Conservation (phyloP, 2,113 vertebrate species). For the Globicephala melas region DNA sequence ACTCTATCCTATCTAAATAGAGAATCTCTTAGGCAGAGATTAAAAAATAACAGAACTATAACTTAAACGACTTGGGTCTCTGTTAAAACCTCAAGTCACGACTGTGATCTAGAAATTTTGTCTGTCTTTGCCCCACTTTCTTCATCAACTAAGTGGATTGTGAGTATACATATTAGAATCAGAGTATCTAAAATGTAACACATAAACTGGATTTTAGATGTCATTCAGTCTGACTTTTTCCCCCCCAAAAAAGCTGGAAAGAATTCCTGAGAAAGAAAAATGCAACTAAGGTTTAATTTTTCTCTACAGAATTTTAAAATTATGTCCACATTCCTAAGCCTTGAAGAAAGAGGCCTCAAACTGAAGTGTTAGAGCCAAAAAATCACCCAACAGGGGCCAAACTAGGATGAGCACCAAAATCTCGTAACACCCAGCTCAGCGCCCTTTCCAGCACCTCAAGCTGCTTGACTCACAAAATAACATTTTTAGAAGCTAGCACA, state of each 20-base stretch:
- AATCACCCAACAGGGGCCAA: background rate
- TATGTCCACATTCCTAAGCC: background rate
- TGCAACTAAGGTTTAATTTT: background rate
- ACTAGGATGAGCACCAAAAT: background rate
- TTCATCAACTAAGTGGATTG: background rate
- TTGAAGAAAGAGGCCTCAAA: background rate
- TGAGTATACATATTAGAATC: background rate
- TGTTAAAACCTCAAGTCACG: background rate
- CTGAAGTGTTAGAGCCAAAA: background rate
- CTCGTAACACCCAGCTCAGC: background rate
- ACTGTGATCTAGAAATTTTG: background rate
- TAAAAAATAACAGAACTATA: background rate
- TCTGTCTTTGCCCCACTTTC: background rate
- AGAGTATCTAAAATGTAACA: background rate
- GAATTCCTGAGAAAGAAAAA: constrained; percentile 31
- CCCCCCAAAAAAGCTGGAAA: background rate
- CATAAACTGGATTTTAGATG: background rate
- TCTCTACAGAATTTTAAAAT: background rate
- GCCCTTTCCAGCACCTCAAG: background rate
- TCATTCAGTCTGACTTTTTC: background rate
- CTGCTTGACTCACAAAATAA: background rate
- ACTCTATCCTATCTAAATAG: background rate
- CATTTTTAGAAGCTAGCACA: background rate
- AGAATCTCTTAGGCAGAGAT: background rate
- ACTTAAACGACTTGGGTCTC: background rate